Evolutionary conservation across 1,140 invertebrate genomes (phyloP), one percentile per base, ranked within the genome.

Genomic region (Xylocopa sonorina): DNA sequence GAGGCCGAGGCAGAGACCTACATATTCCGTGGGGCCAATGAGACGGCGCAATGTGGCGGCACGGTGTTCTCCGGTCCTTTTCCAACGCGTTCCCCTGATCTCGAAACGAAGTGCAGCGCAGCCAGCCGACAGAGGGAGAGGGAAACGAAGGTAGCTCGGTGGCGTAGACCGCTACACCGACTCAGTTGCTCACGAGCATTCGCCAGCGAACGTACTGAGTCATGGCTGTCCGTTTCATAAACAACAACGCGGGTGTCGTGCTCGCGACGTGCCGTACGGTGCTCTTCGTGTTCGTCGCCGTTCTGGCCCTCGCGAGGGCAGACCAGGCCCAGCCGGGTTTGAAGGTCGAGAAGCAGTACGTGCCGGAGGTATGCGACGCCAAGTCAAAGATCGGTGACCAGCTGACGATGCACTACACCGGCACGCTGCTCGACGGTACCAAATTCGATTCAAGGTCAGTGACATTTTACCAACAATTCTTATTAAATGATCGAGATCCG

Each of bases 401-500:
- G 94, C 95, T 99, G 48, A 97, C 97, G 62, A 98, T 99, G 97
- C 98, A 99, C 91, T 99, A 99, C 90, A 97, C 96, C 48, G 98
- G 98, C 82, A 98, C 96, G 29, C 94, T 98, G 53, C 93, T 94
- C 80, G 96, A 98, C 92, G 97, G 97, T 71, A 97, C 95, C 88
- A 97, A 98, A 93, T 99, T 99, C 90, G 97, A 99, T 91, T 98
- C 97, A 84, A 98, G 97, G 97, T 98, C 94, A 95, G 94, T 94
- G 68, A 72, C 24, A 48, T 10, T 38, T 50, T 16, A 43, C 9
- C 6, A 16, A 43, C 41, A 12, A 24, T 50, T 7, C 1, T 64
- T 21, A 10, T n/a, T n/a, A n/a, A n/a, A n/a, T 24, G n/a, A 18
- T 24, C 21, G 4, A 1, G 12, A 46, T 24, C n/a, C 3, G 9